Conservation (phyloP, 2,113 vertebrate genomes). For the Panthera tigris region DNA sequence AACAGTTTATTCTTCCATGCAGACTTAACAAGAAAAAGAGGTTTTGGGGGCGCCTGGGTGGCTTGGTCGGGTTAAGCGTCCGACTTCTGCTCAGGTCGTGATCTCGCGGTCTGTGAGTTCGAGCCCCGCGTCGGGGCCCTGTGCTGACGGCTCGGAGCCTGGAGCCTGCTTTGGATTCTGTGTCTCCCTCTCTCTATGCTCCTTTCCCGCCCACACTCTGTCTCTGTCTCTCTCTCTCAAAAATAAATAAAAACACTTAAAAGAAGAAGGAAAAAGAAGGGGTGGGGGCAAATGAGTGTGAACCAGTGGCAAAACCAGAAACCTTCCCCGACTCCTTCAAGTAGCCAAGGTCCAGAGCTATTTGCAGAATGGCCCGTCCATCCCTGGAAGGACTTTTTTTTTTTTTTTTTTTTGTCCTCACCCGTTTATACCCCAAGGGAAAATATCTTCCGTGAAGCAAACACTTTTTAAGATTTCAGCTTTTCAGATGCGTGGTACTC, state of each 20-base stretch:
- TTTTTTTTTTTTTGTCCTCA: not conserved
- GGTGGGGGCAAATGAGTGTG: not conserved
- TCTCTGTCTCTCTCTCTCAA: too few species aligned
- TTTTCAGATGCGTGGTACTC: constrained; percentile 70
- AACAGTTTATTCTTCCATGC: constrained; percentile 42
- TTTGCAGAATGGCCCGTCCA: constrained; percentile 66
- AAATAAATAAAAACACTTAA: too few species aligned
- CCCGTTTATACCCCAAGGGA: constrained; percentile 55
- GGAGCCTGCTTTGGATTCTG: too few species aligned
- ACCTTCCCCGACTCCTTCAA: constrained; percentile 49
- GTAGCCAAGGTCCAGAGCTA: constrained; percentile 54
- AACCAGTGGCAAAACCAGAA: constrained; percentile 56
- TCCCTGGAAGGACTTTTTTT: constrained; percentile 57
- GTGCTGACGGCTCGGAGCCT: too few species aligned
- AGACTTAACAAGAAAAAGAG: not conserved
- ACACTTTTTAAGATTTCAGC: constrained; percentile 69
- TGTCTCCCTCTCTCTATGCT: too few species aligned
- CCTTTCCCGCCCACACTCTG: too few species aligned
- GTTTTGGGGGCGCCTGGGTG: too few species aligned
- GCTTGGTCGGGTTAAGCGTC: too few species aligned
- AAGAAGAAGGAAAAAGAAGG: too few species aligned
- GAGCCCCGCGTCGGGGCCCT: too few species aligned
- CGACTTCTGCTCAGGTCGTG: too few species aligned
- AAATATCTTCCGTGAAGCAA: constrained; percentile 68
- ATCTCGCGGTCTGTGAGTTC: too few species aligned